A percentile compares a stretch with the other conserved stretches of the same genome.
These are phyloP conservation scores for Saguinus oedipus DNA, from an alignment of 2,797 vertebrate species.

Conservation along the genomic window DNA sequence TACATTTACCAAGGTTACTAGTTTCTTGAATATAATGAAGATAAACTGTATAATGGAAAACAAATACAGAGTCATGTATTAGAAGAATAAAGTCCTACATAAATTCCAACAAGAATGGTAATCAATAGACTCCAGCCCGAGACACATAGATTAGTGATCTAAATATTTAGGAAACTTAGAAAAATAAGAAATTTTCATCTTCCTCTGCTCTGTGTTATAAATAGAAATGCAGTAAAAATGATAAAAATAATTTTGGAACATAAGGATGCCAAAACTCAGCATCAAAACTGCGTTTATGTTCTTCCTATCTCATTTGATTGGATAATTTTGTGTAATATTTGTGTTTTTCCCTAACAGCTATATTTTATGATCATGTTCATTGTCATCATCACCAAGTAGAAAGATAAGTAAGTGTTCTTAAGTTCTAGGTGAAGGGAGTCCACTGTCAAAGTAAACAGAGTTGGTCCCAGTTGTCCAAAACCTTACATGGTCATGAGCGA, in stretches of 20 bases:
- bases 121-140: neutral
- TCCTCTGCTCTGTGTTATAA: neutral
- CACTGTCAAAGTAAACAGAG: neutral
- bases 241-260: neutral
- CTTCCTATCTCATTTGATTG: neutral
- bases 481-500: neutral
- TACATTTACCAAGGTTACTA: constrained; percentile 21
- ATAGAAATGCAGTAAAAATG: neutral
- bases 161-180: constrained; percentile 11
- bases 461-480: neutral
- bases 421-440: neutral
- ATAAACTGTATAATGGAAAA: constrained; percentile 6
- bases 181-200: neutral
- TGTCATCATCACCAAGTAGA: neutral
- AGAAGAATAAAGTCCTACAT: neutral
- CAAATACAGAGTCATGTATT: neutral
- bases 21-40: neutral
- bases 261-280: neutral
- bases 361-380: neutral
- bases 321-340: neutral
- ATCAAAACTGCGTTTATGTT: neutral
- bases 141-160: neutral
- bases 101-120: neutral
- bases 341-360: neutral
- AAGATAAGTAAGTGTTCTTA: neutral